Conservation (phyloP, 2,113 vertebrate genomes). For the Anoura caudifer region DNA sequence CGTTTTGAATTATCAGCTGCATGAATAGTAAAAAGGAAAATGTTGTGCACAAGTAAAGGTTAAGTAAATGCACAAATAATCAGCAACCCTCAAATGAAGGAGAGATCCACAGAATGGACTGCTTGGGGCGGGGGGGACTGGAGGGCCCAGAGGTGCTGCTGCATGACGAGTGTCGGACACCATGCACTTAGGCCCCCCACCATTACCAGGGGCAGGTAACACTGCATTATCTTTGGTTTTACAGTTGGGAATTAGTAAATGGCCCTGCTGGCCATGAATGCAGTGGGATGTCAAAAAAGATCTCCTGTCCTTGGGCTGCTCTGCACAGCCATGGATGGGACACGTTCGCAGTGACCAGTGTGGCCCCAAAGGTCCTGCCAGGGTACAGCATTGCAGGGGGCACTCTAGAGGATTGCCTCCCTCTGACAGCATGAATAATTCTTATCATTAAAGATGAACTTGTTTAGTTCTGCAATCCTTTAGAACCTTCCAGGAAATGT, state of each 20-base stretch:
- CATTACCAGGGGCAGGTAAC: rapidly evolving
- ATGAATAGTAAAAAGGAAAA: not conserved
- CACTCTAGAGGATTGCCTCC: not conserved
- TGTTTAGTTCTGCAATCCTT: not conserved
- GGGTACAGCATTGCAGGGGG: rapidly evolving
- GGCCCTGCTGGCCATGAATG: rapidly evolving
- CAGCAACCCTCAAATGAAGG: rapidly evolving
- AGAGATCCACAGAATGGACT: rapidly evolving
- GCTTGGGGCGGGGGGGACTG: rapidly evolving
- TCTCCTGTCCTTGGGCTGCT: rapidly evolving
- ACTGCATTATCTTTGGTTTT: too few relatives aligned
- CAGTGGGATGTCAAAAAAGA: rapidly evolving
- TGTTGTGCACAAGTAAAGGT: rapidly evolving
- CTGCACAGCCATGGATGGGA: rapidly evolving
- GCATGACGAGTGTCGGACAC: rapidly evolving
- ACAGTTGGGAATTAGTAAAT: not conserved
- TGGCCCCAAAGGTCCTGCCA: not conserved
- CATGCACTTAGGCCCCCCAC: rapidly evolving
- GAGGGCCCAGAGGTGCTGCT: not conserved
- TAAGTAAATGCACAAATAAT: rapidly evolving
- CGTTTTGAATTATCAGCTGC: not conserved
- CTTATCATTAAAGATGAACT: not conserved
- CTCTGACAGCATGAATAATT: not conserved
- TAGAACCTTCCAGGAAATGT: not conserved
- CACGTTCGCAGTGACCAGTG: too few relatives aligned